Evolutionary conservation across 1,140 invertebrate genomes (phyloP), one percentile per base, ranked within the genome.

Genomic region (Drosophila pallidifrons): DNA sequence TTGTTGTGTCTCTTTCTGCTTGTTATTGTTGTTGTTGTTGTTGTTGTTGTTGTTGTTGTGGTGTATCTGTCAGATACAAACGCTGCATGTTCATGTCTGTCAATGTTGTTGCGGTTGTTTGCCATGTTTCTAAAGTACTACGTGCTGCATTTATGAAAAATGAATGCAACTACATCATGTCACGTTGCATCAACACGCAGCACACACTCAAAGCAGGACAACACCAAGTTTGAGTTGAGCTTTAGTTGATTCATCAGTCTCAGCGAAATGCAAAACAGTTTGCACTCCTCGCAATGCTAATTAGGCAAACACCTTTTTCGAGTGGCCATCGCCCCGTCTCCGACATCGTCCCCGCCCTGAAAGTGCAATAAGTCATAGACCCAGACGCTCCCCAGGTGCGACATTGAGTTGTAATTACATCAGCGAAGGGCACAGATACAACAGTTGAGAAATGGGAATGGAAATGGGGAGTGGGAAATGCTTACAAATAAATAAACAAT

Each of bases 401-500:
- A 65, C 73, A 75, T 71, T 75, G 68, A 71, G 73, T 25, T 55
- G 71, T 60, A 68, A 68, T 73, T 73, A 54, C 64, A 52, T 10
- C 57, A 58, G 13, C 46, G 35, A 52, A 68, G 57, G 65, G 64
- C 61, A 66, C 5, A 52, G 32, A 25, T 10, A 59, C 20, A 25
- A 25, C n/a, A 60, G 3, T 47, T 35, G 41, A 11, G 13, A 49
- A 54, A 13, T 52, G 28, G 5, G 51, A 15, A 11, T 32, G 52
- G 2, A 32, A n/a, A 16, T 11, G 8, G 35, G 5, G 55, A 28
- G 20, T 8, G 10, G 15, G 41, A 13, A 47, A 49, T 51, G 69
- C 59, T 78, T 75, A 25, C 55, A 28, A 79, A 54, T 68, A 66
- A 54, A 58, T 65, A 73, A 83, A 58, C 55, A 77, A 80, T 69